phyloP scores from a whole-genome alignment of 2,888 invertebrate species.

The Cephalotes varians region DNA sequence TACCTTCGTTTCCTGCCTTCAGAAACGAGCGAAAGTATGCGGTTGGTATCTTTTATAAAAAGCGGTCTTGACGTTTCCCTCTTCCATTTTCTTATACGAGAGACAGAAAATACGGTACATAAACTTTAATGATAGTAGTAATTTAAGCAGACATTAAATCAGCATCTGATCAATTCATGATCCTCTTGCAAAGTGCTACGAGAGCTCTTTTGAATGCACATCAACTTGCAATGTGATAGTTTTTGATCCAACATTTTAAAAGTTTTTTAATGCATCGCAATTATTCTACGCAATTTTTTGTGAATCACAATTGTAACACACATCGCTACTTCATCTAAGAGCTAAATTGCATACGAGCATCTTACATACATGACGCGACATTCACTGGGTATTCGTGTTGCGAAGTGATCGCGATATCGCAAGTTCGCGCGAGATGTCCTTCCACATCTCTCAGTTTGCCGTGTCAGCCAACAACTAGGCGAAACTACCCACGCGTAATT shows the following conservation, averaged over 20 bases:
- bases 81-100: constrained; percentile 63
- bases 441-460: constrained; percentile 38
- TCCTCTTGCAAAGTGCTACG: constrained; percentile 60
- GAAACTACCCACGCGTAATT: constrained; percentile 68
- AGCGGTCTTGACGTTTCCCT: constrained; percentile 67
- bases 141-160: constrained; percentile 76
- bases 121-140: constrained; percentile 76
- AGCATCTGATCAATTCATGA: constrained; percentile 69
- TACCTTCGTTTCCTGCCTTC: constrained; percentile 72
- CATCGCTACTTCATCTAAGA: neutral
- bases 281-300: neutral
- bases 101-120: constrained; percentile 64
- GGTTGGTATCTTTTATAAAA: constrained; percentile 68
- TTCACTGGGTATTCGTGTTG: neutral
- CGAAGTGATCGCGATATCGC: neutral
- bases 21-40: constrained; percentile 65
- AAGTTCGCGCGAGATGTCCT: constrained; percentile 8
- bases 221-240: constrained; percentile 49
- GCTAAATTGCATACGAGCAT: neutral
- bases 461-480: constrained; percentile 7
- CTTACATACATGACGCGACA: neutral
- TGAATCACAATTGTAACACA: neutral
- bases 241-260: neutral
- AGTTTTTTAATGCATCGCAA: neutral
- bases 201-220: constrained; percentile 56